Percentiles rank a stretch among this genome's conserved stretches.
phyloP scores from a whole-genome alignment of 2,797 vertebrate species.

The Argyrosomus regius region DNA sequence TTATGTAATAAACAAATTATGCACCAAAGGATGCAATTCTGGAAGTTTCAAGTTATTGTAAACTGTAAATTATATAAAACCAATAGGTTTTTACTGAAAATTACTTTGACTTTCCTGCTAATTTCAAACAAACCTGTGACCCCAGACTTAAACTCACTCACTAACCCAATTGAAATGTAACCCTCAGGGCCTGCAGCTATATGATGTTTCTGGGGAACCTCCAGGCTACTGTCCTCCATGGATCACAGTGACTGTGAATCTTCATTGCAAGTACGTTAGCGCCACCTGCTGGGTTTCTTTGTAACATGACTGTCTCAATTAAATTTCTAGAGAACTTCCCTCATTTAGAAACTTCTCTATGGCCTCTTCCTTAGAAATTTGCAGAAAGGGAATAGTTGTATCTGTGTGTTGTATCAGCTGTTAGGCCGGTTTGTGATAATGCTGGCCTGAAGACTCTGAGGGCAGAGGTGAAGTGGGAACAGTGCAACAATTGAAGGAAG shows the following conservation, averaged over 20 bases:
- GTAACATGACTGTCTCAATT: neutral
- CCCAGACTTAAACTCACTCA: neutral
- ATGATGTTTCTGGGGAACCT: neutral
- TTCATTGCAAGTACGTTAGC: slow-evolving; percentile 1
- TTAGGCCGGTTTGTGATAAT: slow-evolving; percentile 25
- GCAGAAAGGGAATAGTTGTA: neutral
- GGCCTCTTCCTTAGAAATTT: neutral
- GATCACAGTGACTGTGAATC: neutral
- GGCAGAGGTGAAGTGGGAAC: slow-evolving; percentile 55
- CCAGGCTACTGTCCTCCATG: neutral
- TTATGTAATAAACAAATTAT: neutral
- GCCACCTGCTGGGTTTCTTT: slow-evolving; percentile 67
- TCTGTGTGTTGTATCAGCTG: neutral
- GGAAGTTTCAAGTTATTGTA: neutral
- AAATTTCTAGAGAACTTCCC: neutral
- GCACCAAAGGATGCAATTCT: neutral
- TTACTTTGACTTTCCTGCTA: neutral
- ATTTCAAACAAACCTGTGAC: neutral
- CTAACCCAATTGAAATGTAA: neutral
- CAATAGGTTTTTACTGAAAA: neutral
- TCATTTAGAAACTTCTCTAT: neutral
- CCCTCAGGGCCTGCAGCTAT: neutral
- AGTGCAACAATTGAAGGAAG: slow-evolving; percentile 84
- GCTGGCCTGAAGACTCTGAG: slow-evolving; percentile 34
- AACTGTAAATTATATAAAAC: neutral